Evolutionary conservation across 2,113 vertebrate species (phyloP).

Genomic region (Tenrec ecaudatus): DNA sequence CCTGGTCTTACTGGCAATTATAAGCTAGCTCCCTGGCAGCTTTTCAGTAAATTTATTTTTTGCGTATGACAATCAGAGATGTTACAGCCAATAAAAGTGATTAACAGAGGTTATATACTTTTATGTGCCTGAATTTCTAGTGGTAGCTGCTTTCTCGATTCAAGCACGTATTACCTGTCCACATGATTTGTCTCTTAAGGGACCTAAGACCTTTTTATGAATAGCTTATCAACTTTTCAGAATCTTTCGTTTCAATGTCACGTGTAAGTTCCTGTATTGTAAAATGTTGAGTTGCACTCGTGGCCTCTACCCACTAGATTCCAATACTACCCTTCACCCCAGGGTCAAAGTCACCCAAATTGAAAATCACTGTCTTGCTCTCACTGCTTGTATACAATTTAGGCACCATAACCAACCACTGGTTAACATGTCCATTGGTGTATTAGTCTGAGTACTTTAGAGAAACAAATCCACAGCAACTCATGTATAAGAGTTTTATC

Average conservation of each 20-base stretch:
- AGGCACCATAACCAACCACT: background rate
- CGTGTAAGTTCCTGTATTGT: background rate
- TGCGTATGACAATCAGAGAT: constrained; percentile 9
- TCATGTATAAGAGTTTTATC: no score
- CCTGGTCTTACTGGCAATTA: constrained; percentile 14
- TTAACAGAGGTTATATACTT: background rate
- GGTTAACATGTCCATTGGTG: background rate
- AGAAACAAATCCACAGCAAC: no score
- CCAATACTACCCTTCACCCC: background rate
- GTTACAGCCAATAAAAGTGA: constrained; percentile 33
- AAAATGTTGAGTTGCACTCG: background rate
- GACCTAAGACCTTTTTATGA: background rate
- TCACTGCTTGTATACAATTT: background rate
- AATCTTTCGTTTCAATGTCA: constrained; percentile 16
- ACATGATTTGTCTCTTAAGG: constrained; percentile 23
- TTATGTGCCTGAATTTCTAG: background rate
- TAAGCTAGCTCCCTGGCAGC: background rate
- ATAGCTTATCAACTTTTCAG: constrained; percentile 11
- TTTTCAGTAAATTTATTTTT: constrained; percentile 53
- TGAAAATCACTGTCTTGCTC: background rate
- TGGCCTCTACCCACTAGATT: background rate
- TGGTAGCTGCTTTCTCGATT: constrained; percentile 31
- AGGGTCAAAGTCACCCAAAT: background rate
- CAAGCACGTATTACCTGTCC: background rate
- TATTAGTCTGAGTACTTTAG: no score